Evolutionary conservation across 2,888 invertebrate species (phyloP), one percentile per base, ranked within the genome.

Genomic region (Lingula anatina): DNA sequence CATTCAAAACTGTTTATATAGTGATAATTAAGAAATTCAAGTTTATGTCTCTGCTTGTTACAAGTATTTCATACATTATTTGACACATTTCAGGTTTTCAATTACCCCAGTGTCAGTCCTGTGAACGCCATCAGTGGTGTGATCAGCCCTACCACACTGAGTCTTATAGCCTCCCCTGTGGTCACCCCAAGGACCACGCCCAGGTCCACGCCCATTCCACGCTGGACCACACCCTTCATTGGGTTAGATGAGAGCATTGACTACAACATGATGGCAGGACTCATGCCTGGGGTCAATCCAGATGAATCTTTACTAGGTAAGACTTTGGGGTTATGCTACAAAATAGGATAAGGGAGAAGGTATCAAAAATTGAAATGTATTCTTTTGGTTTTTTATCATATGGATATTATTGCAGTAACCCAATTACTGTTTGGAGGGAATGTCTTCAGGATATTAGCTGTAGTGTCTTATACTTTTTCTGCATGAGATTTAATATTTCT

Each of bases 211-310:
- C 77, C 78, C 41, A 78, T 81, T 54, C 84, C 81, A 55, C 85
- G 92, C 70, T 94, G 93, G 93, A 90, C 88, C 46, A 83, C 83
- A 42, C 86, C 90, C 46, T 92, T 93, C 81, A 86, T 93, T 62
- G 85, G 87, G 47, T 80, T 91, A 68, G 95, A 95, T 74, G 94
- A 94, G 74, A 79, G 77, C 57, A 76, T 80, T 68, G 94, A 95
- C 80, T 94, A 95, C 80, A 90, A 87, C 75, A 68, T 62, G 60
- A 90, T 94, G 84, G 87, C 91, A 46, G 88, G 83, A 54, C 80
- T 84, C 56, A 83, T 84, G 64, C 74, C 77, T 55, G 68, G 72
- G 62, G 65, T 71, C 27, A 80, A 82, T 53, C 80, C 82, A 20
- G 82, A 82, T 47, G 79, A 79, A 59, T 65, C 76, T 68, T 84